Percentiles rank a stretch among this genome's conserved stretches.
Conservation (phyloP, 2,113 vertebrate genomes). For the Platysteira castanea region DNA sequence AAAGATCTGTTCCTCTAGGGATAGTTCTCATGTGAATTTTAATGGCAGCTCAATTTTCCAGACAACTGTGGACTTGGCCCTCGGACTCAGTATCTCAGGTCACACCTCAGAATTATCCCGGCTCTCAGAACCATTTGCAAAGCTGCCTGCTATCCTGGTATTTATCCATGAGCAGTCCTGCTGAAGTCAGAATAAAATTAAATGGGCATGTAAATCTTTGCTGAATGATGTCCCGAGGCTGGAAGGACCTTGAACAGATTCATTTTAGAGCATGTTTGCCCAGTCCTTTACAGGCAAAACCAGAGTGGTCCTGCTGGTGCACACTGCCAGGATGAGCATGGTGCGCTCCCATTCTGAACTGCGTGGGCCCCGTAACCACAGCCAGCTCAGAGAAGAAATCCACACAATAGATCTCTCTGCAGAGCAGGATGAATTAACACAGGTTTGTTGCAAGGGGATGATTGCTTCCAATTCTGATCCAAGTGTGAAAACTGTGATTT, state of each 20-base stretch:
- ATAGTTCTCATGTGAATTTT: not conserved
- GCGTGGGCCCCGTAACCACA: not conserved
- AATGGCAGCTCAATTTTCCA: not conserved
- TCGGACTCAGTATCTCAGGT: not conserved
- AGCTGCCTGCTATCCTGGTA: not conserved
- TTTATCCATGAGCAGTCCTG: not conserved
- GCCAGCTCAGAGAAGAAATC: not conserved
- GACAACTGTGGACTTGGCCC: not conserved
- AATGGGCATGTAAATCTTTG: not conserved
- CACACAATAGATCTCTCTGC: not conserved
- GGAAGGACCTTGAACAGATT: not conserved
- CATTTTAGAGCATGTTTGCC: not conserved
- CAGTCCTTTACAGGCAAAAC: not conserved
- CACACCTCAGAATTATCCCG: rapidly evolving
- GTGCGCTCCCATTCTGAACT: not conserved
- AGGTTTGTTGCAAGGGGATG: not conserved
- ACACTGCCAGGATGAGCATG: not conserved
- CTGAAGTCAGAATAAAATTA: not conserved
- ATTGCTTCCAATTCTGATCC: not conserved
- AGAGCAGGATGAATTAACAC: not conserved
- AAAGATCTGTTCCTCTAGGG: not conserved
- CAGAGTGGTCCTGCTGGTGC: not conserved
- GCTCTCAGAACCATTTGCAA: not conserved
- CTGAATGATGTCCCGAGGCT: not conserved
- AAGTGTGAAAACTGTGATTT: not conserved